phyloP scores from a whole-genome alignment of 2,113 vertebrate species.

The Podarcis raffonei region DNA sequence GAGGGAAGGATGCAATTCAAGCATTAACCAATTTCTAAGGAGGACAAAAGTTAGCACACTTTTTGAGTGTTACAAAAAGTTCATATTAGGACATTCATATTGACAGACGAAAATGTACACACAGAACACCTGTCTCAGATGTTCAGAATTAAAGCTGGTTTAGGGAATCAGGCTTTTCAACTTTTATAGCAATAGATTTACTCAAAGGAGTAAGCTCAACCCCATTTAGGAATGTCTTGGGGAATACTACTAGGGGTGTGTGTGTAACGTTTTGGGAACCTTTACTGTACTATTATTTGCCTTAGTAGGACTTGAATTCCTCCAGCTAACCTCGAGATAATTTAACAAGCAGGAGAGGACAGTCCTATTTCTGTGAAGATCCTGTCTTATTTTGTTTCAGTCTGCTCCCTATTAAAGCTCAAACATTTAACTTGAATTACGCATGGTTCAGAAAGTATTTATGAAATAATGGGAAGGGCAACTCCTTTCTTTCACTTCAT shows the following conservation, averaged over 20 bases:
- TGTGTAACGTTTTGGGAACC: background rate
- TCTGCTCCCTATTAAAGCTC: background rate
- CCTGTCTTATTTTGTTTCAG: background rate
- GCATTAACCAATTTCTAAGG: background rate
- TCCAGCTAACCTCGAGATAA: too few relatives aligned
- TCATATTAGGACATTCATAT: background rate
- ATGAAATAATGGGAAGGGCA: background rate
- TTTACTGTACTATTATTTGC: background rate
- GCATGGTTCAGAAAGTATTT: background rate
- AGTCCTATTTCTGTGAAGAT: too few relatives aligned
- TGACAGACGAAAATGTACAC: background rate
- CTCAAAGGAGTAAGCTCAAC: background rate
- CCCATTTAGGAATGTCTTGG: background rate
- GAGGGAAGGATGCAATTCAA: background rate
- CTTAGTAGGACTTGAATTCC: too few relatives aligned
- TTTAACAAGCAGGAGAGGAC: too few relatives aligned
- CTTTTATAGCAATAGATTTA: background rate
- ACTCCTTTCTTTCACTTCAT: background rate
- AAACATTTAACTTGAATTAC: background rate
- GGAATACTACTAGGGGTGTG: too few relatives aligned
- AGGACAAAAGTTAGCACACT: background rate
- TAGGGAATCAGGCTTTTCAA: background rate
- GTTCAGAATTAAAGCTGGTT: background rate
- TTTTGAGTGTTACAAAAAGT: background rate
- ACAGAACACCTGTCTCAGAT: background rate